phyloP scores from a whole-genome alignment of 2,113 vertebrate species.

The Triplophysa tibetana region DNA sequence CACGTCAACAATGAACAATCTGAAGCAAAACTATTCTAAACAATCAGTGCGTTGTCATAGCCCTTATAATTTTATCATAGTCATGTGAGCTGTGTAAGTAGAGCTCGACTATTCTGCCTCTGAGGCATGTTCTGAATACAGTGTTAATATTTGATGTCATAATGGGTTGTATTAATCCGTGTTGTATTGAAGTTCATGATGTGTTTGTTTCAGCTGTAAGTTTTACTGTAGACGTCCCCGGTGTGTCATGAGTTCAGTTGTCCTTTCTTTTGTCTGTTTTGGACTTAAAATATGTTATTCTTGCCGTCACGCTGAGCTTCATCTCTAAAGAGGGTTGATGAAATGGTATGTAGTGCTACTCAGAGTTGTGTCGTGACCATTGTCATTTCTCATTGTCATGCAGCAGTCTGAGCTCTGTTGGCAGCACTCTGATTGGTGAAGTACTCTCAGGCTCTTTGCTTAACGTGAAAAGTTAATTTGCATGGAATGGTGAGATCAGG shows the following conservation, averaged over 20 bases:
- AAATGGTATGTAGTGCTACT: constrained; percentile 22
- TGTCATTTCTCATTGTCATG: constrained; percentile 17
- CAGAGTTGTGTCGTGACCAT: constrained; percentile 4
- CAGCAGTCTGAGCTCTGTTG: neutral
- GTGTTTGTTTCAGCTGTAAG: neutral
- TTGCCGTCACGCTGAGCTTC: constrained; percentile 2
- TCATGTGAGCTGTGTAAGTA: constrained; percentile 33
- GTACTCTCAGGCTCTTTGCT: constrained; percentile 8
- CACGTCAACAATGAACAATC: constrained; percentile 34
- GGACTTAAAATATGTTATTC: neutral
- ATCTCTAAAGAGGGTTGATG: constrained; percentile 6
- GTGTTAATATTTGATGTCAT: constrained; percentile 20
- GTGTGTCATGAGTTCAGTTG: neutral
- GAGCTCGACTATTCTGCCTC: neutral
- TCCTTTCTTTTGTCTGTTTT: neutral
- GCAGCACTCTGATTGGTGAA: neutral
- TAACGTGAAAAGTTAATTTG: constrained; percentile 20
- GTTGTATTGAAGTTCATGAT: neutral
- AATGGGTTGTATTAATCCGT: neutral
- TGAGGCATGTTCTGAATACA: neutral
- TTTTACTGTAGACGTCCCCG: neutral
- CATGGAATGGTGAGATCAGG: neutral
- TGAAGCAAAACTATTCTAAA: neutral
- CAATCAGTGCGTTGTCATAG: constrained; percentile 20
- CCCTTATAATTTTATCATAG: constrained; percentile 26